A percentile compares a stretch with the other conserved stretches of the same genome.
phyloP scores from a whole-genome alignment of 35 echinoderm and acorn worm species.

The Apostichopus parvimensis region DNA sequence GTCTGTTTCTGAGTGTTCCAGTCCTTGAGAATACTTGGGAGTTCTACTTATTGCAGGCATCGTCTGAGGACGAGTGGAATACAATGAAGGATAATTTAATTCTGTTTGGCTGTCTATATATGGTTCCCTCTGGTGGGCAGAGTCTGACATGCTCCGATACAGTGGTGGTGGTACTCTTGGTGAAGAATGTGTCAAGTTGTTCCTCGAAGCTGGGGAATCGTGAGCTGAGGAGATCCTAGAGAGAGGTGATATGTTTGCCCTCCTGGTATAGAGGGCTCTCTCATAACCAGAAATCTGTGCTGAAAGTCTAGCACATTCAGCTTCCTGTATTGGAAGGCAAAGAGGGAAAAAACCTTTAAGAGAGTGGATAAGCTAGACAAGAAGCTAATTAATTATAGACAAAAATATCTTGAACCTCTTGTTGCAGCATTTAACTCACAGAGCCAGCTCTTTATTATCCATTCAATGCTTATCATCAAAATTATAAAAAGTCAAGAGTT shows the following conservation, averaged over 20 bases:
- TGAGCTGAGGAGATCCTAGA: constrained; percentile 1
- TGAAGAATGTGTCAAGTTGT: neutral
- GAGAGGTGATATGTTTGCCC: constrained; percentile 47
- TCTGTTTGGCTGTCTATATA: neutral
- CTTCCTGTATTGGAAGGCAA: constrained; percentile 62
- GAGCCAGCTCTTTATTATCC: no score
- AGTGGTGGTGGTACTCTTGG: neutral
- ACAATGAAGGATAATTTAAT: neutral
- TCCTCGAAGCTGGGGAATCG: neutral
- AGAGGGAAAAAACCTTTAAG: neutral
- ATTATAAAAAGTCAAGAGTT: no score
- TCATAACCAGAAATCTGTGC: constrained; percentile 87
- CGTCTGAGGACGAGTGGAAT: neutral
- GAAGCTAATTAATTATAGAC: neutral
- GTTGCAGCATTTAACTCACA: no score
- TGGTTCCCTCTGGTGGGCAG: neutral
- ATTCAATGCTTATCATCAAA: no score
- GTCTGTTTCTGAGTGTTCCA: neutral
- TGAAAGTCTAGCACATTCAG: constrained; percentile 86
- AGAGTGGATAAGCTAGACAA: neutral
- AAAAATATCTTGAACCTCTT: no score
- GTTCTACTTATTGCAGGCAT: neutral
- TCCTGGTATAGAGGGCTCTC: constrained; percentile 66
- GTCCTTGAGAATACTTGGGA: neutral
- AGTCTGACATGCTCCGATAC: constrained; percentile 1